Percentiles rank a stretch among this genome's conserved stretches.
Evolutionary conservation across 1,140 invertebrate genomes (phyloP).

Genomic region (Pteromalus puparum): DNA sequence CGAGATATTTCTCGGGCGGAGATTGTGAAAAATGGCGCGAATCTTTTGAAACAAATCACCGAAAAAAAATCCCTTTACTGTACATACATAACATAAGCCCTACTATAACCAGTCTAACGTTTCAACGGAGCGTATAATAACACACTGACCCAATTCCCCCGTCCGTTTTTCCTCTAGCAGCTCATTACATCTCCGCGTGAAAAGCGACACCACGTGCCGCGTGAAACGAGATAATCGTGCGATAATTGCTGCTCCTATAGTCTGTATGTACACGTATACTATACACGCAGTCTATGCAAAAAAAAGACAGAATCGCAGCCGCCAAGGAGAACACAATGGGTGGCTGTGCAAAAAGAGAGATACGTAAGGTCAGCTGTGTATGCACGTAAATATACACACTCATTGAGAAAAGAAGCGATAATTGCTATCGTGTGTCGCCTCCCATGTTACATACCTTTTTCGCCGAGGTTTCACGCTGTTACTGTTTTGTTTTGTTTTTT

Average conservation of each 20-base stretch:
- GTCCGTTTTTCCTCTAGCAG: not conserved
- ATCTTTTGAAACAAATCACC: too few species aligned
- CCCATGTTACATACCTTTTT: too few species aligned
- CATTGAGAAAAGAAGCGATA: not conserved
- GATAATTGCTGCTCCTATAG: conserved; percentile 10
- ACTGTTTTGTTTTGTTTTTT: too few species aligned
- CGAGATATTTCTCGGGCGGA: too few species aligned
- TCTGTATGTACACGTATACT: too few species aligned
- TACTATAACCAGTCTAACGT: conserved; percentile 1
- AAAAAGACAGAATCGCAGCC: too few species aligned
- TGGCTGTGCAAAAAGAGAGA: not conserved
- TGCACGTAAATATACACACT: not conserved
- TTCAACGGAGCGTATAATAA: not conserved
- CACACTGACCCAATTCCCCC: conserved; percentile 18
- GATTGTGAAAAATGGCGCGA: too few species aligned
- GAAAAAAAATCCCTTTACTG: too few species aligned
- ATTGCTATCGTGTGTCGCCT: not conserved
- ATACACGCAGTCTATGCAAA: too few species aligned
- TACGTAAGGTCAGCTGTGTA: not conserved
- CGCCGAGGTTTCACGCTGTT: too few species aligned
- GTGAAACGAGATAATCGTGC: conserved; percentile 41
- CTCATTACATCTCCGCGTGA: conserved; percentile 3
- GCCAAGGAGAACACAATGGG: not conserved
- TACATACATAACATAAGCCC: too few species aligned
- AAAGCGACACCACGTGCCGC: conserved; percentile 4